These are phyloP conservation scores for Noctuana brunneofusca DNA, from an alignment of 2,888 invertebrate species.

Conservation along the genomic window DNA sequence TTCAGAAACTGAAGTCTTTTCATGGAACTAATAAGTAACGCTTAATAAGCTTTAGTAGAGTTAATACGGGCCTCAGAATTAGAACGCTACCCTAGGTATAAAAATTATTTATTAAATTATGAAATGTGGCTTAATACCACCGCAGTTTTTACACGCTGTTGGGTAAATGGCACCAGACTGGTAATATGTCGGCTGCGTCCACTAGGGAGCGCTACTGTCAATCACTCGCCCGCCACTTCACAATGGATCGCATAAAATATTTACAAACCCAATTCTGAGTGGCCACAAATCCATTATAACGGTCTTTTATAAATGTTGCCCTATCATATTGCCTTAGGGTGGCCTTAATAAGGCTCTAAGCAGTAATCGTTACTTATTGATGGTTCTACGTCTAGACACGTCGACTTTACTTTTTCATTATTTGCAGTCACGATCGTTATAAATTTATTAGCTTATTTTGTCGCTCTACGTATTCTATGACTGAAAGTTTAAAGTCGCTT, in stretches of 20 bases:
- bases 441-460: conserved; percentile 38
- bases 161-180: conserved; percentile 24
- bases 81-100: background rate
- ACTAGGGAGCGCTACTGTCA: conserved; percentile 66
- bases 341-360: conserved; percentile 62
- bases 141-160: conserved; percentile 26
- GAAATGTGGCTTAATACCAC: conserved; percentile 21
- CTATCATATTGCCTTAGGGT: conserved; percentile 54
- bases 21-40: background rate
- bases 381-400: conserved; percentile 65
- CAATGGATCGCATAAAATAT: conserved; percentile 76
- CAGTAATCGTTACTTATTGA: conserved; percentile 71
- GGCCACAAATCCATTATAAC: conserved; percentile 74
- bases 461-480: conserved; percentile 8
- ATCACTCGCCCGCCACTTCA: conserved; percentile 65
- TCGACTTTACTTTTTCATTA: conserved; percentile 56
- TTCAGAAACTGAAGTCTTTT: background rate
- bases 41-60: background rate
- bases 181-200: conserved; percentile 42
- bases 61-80: background rate
- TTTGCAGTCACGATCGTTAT: conserved; percentile 67
- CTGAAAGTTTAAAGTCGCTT: background rate
- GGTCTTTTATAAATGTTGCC: conserved; percentile 56
- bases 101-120: conserved; percentile 12
- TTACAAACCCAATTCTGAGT: conserved; percentile 75